These are phyloP conservation scores for Gymnocheta viridis DNA, from an alignment of 2,888 invertebrate species.

Conservation along the genomic window DNA sequence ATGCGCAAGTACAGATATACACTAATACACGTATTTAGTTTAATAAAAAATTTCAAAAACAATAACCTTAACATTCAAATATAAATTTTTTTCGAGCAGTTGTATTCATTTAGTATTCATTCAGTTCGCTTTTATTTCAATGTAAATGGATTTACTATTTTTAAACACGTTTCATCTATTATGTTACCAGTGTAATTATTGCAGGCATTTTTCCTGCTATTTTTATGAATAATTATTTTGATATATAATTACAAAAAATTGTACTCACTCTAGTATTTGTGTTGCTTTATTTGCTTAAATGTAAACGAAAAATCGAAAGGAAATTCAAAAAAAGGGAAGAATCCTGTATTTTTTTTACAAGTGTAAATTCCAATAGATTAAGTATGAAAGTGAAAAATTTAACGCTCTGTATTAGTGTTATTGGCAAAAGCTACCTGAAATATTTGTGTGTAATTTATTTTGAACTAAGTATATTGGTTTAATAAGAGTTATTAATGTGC, in stretches of 20 bases:
- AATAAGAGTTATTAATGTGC: too few relatives aligned
- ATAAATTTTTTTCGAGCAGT: neutral
- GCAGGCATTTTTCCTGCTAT: neutral
- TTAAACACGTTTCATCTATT: constrained; percentile 32
- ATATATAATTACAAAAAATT: neutral
- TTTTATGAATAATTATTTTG: neutral
- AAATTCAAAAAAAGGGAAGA: neutral
- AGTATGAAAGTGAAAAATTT: too few relatives aligned
- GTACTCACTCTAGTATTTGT: neutral
- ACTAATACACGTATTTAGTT: neutral
- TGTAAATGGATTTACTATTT: neutral
- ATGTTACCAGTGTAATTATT: constrained; percentile 1
- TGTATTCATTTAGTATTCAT: neutral
- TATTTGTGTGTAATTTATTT: too few relatives aligned
- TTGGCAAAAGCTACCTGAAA: too few relatives aligned
- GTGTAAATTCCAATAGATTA: too few relatives aligned
- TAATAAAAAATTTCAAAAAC: neutral
- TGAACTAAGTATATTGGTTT: too few relatives aligned
- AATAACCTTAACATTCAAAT: constrained; percentile 14
- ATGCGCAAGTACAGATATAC: neutral
- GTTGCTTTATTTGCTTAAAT: neutral
- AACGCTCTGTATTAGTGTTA: too few relatives aligned
- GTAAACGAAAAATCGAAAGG: neutral
- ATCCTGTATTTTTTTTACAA: too few relatives aligned
- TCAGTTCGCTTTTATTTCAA: constrained; percentile 4